phyloP scores from a whole-genome alignment of 1,140 invertebrate species.

The Potamilus streckersoni region DNA sequence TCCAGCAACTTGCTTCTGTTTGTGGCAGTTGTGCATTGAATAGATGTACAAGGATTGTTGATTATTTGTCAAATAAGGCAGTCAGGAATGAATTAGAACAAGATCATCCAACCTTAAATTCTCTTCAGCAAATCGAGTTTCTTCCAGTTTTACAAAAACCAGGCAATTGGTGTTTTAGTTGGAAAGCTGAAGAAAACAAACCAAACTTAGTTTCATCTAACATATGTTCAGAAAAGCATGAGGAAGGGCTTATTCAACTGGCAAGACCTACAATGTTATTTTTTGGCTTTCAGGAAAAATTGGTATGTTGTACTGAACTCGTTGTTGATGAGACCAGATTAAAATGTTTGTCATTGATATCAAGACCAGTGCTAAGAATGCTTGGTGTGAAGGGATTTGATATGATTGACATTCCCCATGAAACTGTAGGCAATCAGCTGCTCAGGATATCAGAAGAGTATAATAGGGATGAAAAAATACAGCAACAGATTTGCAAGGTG shows the following conservation, averaged over 20 bases:
- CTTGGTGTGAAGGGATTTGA: not conserved
- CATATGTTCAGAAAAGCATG: too few relatives aligned
- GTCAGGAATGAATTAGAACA: not conserved
- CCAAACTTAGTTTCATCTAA: too few relatives aligned
- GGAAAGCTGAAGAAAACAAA: slow-evolving; percentile 7
- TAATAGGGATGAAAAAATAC: not conserved
- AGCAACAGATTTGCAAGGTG: not conserved
- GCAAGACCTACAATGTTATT: too few relatives aligned
- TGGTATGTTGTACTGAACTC: too few relatives aligned
- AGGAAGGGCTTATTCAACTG: too few relatives aligned
- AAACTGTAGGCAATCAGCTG: not conserved
- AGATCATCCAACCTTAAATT: not conserved
- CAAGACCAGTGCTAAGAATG: too few relatives aligned
- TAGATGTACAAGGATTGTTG: slow-evolving; percentile 8
- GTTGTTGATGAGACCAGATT: too few relatives aligned
- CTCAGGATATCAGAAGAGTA: not conserved
- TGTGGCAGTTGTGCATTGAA: slow-evolving; percentile 10
- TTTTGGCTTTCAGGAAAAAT: too few relatives aligned
- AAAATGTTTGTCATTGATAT: not conserved
- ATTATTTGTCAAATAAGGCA: slow-evolving; percentile 20
- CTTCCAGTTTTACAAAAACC: slow-evolving; percentile 33
- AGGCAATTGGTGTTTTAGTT: slow-evolving; percentile 30
- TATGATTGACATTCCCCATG: not conserved
- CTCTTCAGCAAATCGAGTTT: slow-evolving; percentile 21
- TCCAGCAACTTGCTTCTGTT: slow-evolving; percentile 13